Evolutionary conservation across 2,113 vertebrate genomes (phyloP).

Genomic region (Arenaria interpres): DNA sequence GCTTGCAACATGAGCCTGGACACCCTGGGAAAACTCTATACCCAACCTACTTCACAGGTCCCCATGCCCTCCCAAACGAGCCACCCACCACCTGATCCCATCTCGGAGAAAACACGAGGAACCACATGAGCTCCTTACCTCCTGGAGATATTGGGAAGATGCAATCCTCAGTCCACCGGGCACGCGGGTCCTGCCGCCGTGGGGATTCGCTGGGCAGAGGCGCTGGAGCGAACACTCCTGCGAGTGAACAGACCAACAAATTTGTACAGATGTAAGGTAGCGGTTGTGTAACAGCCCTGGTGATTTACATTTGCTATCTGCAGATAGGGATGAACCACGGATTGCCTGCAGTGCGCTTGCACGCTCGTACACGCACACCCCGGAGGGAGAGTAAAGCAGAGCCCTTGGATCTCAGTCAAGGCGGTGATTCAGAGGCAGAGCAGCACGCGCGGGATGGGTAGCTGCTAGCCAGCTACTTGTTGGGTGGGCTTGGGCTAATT

Average conservation of each 20-base stretch:
- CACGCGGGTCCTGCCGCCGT: accelerated
- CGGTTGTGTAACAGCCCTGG: background rate
- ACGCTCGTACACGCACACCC: background rate
- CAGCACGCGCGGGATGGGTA: background rate
- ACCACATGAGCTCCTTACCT: background rate
- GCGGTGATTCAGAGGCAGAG: slow-evolving; percentile 51
- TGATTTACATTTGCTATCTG: background rate
- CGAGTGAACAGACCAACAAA: background rate
- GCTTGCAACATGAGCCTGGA: accelerated
- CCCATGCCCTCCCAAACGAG: background rate
- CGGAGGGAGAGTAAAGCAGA: background rate
- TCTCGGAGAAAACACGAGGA: background rate
- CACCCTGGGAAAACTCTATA: background rate
- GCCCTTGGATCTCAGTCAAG: slow-evolving; percentile 56
- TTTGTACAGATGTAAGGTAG: background rate
- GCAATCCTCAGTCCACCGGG: accelerated
- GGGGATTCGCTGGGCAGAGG: background rate
- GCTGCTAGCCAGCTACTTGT: slow-evolving; percentile 11
- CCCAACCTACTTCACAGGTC: background rate
- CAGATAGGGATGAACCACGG: background rate
- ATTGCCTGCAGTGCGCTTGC: background rate
- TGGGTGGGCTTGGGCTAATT: slow-evolving; percentile 51
- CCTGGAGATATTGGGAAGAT: background rate
- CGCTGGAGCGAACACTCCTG: background rate
- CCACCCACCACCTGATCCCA: background rate